Base-by-base conservation (phyloP, 2,113 vertebrate species). In the Aviceda subcristata region DNA sequence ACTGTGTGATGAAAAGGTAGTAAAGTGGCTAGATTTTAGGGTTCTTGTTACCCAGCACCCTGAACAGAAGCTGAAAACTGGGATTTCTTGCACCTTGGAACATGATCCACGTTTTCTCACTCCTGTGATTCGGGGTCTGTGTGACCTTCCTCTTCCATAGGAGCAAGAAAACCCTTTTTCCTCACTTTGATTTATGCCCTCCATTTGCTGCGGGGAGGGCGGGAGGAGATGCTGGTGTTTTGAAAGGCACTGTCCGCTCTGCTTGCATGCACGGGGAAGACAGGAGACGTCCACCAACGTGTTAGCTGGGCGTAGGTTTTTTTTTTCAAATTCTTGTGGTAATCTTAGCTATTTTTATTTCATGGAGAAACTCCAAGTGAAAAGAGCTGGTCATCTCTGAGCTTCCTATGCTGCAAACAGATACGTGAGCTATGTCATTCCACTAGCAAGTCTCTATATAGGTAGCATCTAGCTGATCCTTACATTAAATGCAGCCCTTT, bases 51-150 rank as follows among this genome's bases (percentile, higher is more conserved):
- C 6, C 1, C 76, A 73, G 41, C 36, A 6, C 16, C 74, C 56
- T 11, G 24, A 64, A 10, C 16, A 76, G 27, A 53, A 67, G 6
- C 23, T 51, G 69, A 16, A 75, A 59, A 30, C 4, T 24, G 56
- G 53, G 18, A 13, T 86, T 92, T 93, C 50, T 43, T 68, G 30
- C 6, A 2, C 46, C 32, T 51, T 39, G 48, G 26, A 22, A 24
- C 32, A 11, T 0, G 39, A 46, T 46, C 43, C 13, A 0, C 0
- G 0, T 78, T 56, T 68, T 23, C 38, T 57, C 3, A 3, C n/a
- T 46, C 8, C 39, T n/a, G 30, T 73, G 16, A 7, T 64, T 27
- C 3, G 3, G 78, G 45, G 10, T 60, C 29, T 55, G 17, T 15
- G 16, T 26, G 53, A 67, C 19, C 12, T 85, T 78, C 27, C 46